Percentiles rank a stretch among this genome's conserved stretches.
phyloP scores from a whole-genome alignment of 2,113 vertebrate species.

The Leucosticte australis region DNA sequence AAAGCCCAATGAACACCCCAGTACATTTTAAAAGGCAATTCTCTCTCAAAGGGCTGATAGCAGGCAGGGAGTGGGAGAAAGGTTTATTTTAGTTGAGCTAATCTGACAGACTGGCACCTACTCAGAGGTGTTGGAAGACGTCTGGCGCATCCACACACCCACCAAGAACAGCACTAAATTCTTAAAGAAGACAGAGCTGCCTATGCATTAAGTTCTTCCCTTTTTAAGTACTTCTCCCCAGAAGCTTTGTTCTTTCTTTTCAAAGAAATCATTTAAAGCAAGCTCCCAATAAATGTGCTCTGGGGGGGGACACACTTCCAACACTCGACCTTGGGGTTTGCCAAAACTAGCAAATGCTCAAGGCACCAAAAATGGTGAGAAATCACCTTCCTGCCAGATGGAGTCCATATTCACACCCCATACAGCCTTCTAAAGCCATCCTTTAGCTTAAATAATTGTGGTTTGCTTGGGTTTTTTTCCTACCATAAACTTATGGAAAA shows the following conservation, averaged over 20 bases:
- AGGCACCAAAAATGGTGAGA: neutral
- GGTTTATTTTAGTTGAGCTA: conserved; percentile 53
- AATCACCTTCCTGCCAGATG: neutral
- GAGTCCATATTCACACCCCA: neutral
- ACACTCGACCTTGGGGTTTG: neutral
- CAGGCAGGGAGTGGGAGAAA: conserved; percentile 35
- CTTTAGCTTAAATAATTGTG: neutral
- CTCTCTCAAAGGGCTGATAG: conserved; percentile 10
- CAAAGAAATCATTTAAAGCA: neutral
- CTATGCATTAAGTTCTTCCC: neutral
- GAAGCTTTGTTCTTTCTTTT: neutral
- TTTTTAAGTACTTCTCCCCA: neutral
- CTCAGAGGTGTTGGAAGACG: conserved; percentile 44
- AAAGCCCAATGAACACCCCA: neutral
- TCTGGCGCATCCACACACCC: conserved; percentile 32
- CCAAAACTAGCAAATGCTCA: neutral
- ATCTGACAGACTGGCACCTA: conserved; percentile 58
- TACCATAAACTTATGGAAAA: rapidly evolving
- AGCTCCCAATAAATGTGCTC: neutral
- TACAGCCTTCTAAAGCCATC: neutral
- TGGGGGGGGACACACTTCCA: neutral
- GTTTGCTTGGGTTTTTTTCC: neutral
- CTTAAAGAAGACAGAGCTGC: neutral
- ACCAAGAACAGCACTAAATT: conserved; percentile 9
- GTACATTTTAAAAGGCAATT: conserved; percentile 4